Base-by-base conservation (phyloP, 2,113 vertebrate genomes). In the Benitochromis conjunctus region DNA sequence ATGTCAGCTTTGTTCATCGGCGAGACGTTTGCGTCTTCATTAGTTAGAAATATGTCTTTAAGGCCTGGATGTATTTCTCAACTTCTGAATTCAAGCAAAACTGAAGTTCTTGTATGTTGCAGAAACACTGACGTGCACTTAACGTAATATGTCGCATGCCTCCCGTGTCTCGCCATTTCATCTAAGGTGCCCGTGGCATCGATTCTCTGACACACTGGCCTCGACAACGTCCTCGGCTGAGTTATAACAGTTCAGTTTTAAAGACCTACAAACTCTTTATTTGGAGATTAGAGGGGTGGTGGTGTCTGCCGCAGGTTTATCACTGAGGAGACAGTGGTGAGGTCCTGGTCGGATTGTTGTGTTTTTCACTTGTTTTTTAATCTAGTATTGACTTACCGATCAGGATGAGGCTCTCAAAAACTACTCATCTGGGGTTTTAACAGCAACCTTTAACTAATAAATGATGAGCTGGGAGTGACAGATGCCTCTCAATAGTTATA, bases 21-120 rank as follows among this genome's bases (percentile, higher is more conserved):
- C 7, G n/a, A 81, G 60, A 86, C 80, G n/a, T 62, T 38, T 26
- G 16, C 53, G 79, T 77, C 84, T 92, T 89, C 85, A 91, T 90
- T 92, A 85, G 80, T 43, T 4, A 69, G 14, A 26, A 48, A 18
- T 5, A 31, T 31, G 43, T 12, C 16, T 3, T 51, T 7, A 2
- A 48, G 43, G 16, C 24, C 69, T n/a, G 24, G 43, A 74, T 48
- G 43, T 19, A 31, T 76, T 76, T 51, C 43, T 31, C 16, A 7
- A 3, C 24, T 71, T 26, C 12, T 43, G 26, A 26, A 31, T 51
- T 31, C 24, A 5, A 51, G 9, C 69, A 31, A 3, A 51, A 12
- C 16, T 1, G 18, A 51, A 74, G 69, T 26, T 51, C 2, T 1
- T 74, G 24, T 9, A 19, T 29, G 21, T 29, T 13, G 24, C 48